These are phyloP conservation scores for Mustela lutreola DNA, from an alignment of 2,113 vertebrate species.

Conservation along the genomic window DNA sequence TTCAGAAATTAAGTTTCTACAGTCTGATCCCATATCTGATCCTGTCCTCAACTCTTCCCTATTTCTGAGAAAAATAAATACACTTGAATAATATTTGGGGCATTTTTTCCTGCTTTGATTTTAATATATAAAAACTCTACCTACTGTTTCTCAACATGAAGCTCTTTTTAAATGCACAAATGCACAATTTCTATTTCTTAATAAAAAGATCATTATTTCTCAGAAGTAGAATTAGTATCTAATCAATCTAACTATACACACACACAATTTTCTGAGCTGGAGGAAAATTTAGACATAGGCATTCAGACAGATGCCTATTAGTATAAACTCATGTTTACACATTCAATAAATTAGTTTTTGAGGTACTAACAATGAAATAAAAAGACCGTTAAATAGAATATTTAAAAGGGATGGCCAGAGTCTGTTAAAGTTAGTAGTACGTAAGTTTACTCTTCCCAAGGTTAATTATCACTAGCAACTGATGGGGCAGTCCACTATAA, in stretches of 20 bases:
- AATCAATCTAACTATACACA: slow-evolving; percentile 20
- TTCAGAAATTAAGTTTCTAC: neutral
- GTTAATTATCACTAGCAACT: neutral
- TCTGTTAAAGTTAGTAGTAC: neutral
- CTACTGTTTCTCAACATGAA: slow-evolving; percentile 25
- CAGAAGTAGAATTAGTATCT: neutral
- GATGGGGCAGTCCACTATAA: neutral
- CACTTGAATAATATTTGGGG: slow-evolving; percentile 11
- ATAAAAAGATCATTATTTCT: slow-evolving; percentile 52
- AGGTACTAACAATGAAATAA: neutral
- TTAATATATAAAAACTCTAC: slow-evolving; percentile 25
- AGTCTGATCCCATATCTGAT: neutral
- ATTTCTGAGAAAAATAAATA: slow-evolving; percentile 16
- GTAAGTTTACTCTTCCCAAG: neutral
- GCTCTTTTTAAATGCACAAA: slow-evolving; percentile 16
- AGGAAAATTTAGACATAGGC: neutral
- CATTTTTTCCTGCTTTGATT: slow-evolving; percentile 18
- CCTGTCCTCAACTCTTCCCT: neutral
- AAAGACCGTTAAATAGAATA: neutral
- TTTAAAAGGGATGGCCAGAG: neutral
- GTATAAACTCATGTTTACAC: neutral
- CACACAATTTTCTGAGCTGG: neutral
- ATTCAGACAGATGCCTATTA: neutral
- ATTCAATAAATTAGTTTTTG: neutral
- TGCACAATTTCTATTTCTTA: slow-evolving; percentile 43